Conservation (phyloP, 2,113 vertebrate genomes). For the Chaetodon auriga region DNA sequence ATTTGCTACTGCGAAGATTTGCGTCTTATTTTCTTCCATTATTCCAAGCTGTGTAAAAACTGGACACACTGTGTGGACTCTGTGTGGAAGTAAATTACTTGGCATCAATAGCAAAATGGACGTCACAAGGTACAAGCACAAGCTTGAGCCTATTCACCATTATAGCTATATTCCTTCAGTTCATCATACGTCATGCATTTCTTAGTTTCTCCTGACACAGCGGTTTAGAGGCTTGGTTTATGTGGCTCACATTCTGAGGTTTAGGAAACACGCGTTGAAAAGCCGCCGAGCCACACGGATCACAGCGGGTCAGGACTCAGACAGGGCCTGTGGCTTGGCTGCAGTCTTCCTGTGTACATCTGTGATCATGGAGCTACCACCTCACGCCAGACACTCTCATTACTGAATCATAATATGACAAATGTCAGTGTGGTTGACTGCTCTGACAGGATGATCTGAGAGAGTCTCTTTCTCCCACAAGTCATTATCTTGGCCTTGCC, state of each 20-base stretch:
- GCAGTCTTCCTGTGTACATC: constrained; percentile 58
- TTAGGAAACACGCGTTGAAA: constrained; percentile 73
- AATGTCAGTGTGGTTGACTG: constrained; percentile 65
- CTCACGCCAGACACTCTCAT: constrained; percentile 61
- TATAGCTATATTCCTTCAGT: constrained; percentile 53
- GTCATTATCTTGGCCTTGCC: constrained; percentile 24
- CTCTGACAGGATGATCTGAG: constrained; percentile 58
- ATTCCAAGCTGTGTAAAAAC: constrained; percentile 34
- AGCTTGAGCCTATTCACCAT: constrained; percentile 40
- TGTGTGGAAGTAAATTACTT: constrained; percentile 2
- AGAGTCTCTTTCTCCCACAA: constrained; percentile 12
- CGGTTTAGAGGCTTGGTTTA: constrained; percentile 68
- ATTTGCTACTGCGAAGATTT: constrained; percentile 46
- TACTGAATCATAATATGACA: constrained; percentile 68
- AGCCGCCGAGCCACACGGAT: constrained; percentile 78
- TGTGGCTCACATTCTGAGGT: constrained; percentile 81
- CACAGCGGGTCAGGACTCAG: constrained; percentile 76
- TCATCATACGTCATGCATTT: constrained; percentile 66
- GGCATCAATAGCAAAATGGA: constrained; percentile 7
- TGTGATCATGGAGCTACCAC: constrained; percentile 65
- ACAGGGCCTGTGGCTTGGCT: constrained; percentile 80
- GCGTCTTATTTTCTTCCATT: constrained; percentile 49
- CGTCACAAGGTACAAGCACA: not conserved
- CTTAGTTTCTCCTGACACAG: constrained; percentile 79
- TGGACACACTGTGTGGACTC: constrained; percentile 3